Evolutionary conservation across 2,113 vertebrate genomes (phyloP).

Genomic region (Talpa occidentalis): DNA sequence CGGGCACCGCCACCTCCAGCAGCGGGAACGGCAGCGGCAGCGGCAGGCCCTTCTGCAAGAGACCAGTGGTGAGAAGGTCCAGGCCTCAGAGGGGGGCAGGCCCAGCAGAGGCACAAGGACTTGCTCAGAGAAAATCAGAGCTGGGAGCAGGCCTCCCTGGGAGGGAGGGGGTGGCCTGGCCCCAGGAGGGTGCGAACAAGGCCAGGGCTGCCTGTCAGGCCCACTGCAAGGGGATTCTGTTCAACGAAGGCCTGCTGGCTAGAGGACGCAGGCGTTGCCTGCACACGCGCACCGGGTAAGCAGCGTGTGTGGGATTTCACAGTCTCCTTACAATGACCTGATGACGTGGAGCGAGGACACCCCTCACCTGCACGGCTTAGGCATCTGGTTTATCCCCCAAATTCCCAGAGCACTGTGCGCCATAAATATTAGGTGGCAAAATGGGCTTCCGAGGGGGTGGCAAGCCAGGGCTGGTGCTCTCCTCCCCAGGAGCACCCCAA

Average conservation of each 20-base stretch:
- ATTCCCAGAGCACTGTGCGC: neutral
- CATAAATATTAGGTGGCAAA: neutral
- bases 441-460: neutral
- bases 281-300: neutral
- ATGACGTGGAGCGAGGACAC: rapidly evolving
- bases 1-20: slow-evolving; percentile 93
- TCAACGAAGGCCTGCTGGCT: neutral
- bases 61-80: slow-evolving; percentile 50
- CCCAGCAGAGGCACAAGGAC: slow-evolving; percentile 9
- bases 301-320: rapidly evolving
- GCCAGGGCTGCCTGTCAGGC: neutral
- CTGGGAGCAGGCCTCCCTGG: neutral
- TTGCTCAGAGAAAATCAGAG: neutral
- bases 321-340: rapidly evolving
- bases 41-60: slow-evolving; percentile 90
- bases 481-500: neutral
- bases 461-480: neutral
- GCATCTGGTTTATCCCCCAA: neutral
- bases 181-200: neutral
- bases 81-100: neutral
- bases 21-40: slow-evolving; percentile 88
- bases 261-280: too few relatives aligned
- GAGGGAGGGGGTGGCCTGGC: neutral
- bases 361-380: rapidly evolving
- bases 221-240: neutral